These are phyloP conservation scores for Chiloscyllium plagiosum DNA, from an alignment of 2,113 vertebrate species.

Conservation along the genomic window DNA sequence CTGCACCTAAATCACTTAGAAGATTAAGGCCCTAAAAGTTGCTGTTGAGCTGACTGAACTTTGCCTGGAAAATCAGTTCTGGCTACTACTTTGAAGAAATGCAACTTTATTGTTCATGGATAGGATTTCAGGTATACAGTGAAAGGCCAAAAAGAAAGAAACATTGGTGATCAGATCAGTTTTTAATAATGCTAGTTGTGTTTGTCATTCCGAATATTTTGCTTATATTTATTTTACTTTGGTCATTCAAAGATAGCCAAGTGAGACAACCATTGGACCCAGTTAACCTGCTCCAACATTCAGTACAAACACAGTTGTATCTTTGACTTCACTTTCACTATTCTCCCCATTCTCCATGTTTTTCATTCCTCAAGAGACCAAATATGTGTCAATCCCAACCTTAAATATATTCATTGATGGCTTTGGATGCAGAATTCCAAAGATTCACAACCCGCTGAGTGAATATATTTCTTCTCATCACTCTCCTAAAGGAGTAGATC, in stretches of 20 bases:
- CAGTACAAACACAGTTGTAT: neutral
- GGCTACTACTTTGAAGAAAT: neutral
- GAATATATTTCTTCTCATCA: neutral
- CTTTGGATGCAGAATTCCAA: neutral
- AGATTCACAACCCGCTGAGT: neutral
- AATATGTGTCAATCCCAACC: neutral
- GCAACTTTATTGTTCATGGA: neutral
- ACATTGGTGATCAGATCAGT: neutral
- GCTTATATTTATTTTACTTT: neutral
- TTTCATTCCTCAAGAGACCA: neutral
- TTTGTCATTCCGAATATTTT: neutral
- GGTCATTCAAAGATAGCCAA: neutral
- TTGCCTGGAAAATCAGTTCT: neutral
- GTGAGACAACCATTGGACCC: too few species aligned
- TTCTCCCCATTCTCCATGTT: neutral
- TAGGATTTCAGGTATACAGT: neutral
- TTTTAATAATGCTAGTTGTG: neutral
- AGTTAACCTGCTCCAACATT: neutral
- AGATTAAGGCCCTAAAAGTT: neutral
- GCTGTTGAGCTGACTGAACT: neutral
- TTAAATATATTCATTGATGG: neutral
- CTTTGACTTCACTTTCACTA: neutral
- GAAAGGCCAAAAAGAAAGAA: neutral
- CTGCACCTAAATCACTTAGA: neutral
- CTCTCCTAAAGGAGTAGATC: neutral